These are phyloP conservation scores for Himalopsyche anomala DNA, from an alignment of 2,888 invertebrate species.

Conservation along the genomic window DNA sequence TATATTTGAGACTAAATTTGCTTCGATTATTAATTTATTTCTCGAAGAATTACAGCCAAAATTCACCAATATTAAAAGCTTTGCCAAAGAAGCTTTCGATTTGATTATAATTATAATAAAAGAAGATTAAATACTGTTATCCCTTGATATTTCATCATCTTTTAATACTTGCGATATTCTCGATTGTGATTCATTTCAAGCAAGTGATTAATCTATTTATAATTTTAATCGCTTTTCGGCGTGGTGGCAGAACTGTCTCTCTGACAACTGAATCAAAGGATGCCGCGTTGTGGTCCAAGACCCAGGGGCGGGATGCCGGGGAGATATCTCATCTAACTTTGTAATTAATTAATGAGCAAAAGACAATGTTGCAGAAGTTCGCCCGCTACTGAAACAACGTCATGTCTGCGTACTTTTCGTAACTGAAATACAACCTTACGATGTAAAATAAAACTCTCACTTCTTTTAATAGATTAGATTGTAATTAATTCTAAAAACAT, in stretches of 20 bases:
- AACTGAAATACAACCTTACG: background rate
- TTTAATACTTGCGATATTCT: constrained; percentile 2
- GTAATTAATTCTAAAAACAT: constrained; percentile 5
- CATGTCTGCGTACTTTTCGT: background rate
- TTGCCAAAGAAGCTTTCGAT: background rate
- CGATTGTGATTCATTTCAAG: background rate
- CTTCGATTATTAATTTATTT: too few species aligned
- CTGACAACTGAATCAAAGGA: constrained; percentile 36
- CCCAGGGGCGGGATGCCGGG: background rate
- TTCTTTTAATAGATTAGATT: background rate
- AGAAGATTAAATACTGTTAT: background rate
- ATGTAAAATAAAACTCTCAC: background rate
- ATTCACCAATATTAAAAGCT: background rate
- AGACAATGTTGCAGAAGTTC: constrained; percentile 28
- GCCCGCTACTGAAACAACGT: constrained; percentile 5
- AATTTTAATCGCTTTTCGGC: constrained; percentile 39
- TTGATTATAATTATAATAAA: background rate
- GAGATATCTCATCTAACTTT: constrained; percentile 40
- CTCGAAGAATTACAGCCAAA: too few species aligned
- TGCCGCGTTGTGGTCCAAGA: constrained; percentile 19
- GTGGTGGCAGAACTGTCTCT: constrained; percentile 7
- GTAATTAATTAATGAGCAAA: constrained; percentile 45
- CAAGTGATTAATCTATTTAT: constrained; percentile 25
- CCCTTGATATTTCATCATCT: background rate
- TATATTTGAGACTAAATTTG: too few species aligned